phyloP scores from a whole-genome alignment of 2,888 invertebrate species.

The Stomorhina lunata region DNA sequence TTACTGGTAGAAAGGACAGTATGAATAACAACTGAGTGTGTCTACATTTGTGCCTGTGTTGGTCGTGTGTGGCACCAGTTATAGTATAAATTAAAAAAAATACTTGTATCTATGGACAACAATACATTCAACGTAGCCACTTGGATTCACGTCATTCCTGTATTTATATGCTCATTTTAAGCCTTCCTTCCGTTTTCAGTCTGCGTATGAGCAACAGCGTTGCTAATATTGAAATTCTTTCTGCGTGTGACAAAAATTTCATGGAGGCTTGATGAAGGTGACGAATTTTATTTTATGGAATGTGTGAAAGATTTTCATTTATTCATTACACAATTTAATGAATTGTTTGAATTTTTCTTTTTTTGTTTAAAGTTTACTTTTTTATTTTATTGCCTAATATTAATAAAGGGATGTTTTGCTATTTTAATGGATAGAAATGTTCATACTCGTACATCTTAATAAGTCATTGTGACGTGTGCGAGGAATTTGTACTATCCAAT shows the following conservation, averaged over 20 bases:
- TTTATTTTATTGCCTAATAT: neutral
- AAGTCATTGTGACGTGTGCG: too few relatives aligned
- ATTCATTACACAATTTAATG: conserved; percentile 50
- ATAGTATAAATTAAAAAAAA: conserved; percentile 14
- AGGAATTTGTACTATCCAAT: too few relatives aligned
- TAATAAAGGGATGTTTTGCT: conserved; percentile 24
- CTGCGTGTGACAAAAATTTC: conserved; percentile 54
- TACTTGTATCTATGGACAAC: neutral
- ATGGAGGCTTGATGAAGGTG: conserved; percentile 46
- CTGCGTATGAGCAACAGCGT: conserved; percentile 47
- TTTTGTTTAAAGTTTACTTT: neutral
- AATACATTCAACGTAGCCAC: conserved; percentile 15
- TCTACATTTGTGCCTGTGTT: conserved; percentile 4
- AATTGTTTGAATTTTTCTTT: conserved; percentile 32
- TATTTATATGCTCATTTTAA: conserved; percentile 20
- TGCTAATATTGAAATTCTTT: conserved; percentile 47
- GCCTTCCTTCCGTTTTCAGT: conserved; percentile 45
- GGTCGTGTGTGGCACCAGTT: conserved; percentile 23
- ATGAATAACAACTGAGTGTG: neutral
- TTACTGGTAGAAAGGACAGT: too few relatives aligned
- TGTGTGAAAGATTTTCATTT: conserved; percentile 53
- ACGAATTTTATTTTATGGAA: conserved; percentile 47
- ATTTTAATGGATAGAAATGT: too few relatives aligned
- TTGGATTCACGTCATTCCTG: conserved; percentile 15
- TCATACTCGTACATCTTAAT: too few relatives aligned